Conservation (phyloP, 2,888 invertebrate species). For the Allygus modestus region DNA sequence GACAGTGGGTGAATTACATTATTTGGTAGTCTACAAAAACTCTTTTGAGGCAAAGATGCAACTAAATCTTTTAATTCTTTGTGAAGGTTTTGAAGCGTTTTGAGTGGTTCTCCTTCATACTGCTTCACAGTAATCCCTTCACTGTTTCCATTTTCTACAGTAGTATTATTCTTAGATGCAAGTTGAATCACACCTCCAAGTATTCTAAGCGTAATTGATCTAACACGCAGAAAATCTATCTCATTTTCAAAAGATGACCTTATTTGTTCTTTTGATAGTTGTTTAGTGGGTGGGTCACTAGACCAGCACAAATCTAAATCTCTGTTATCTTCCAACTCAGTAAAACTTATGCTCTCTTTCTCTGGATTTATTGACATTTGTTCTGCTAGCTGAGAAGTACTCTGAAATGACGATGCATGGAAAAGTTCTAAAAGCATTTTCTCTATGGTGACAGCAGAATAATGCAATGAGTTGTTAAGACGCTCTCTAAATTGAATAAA, state of each 20-base stretch:
- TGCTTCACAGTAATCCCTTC: constrained; percentile 47
- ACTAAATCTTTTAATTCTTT: constrained; percentile 61
- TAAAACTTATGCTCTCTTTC: constrained; percentile 79
- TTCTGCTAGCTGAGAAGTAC: constrained; percentile 76
- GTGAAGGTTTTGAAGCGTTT: constrained; percentile 45
- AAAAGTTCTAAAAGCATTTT: constrained; percentile 67
- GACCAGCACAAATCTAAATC: constrained; percentile 84
- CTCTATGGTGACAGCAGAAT: constrained; percentile 81
- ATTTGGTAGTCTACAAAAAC: constrained; percentile 20
- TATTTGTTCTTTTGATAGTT: constrained; percentile 68
- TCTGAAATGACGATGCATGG: constrained; percentile 73
- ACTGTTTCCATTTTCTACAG: constrained; percentile 42
- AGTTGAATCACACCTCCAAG: constrained; percentile 65
- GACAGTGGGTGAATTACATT: constrained; percentile 46
- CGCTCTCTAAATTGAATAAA: constrained; percentile 90
- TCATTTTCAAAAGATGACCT: constrained; percentile 65
- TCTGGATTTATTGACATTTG: constrained; percentile 80
- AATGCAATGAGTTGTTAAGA: constrained; percentile 89
- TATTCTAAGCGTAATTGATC: constrained; percentile 64
- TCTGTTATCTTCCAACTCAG: constrained; percentile 82
- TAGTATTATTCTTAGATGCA: constrained; percentile 55
- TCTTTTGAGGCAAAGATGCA: constrained; percentile 7
- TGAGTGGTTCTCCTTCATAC: neutral
- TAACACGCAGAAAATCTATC: constrained; percentile 65
- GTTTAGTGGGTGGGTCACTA: constrained; percentile 80